These are phyloP conservation scores for Diorhabda carinulata DNA, from an alignment of 1,140 invertebrate genomes.

Conservation along the genomic window DNA sequence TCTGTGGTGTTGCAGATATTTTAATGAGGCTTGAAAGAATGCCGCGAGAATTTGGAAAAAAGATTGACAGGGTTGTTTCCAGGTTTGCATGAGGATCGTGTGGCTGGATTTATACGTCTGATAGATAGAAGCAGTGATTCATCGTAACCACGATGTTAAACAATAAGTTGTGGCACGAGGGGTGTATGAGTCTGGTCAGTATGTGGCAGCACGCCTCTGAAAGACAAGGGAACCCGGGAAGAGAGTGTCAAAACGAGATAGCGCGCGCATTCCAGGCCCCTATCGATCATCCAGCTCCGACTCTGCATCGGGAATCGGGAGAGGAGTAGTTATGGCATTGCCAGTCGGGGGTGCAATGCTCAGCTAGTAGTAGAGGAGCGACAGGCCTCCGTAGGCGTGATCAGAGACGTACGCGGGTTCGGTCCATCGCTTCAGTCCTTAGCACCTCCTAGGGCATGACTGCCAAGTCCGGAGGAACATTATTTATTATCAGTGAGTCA, in stretches of 20 bases:
- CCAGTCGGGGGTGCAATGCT: conserved; percentile 12
- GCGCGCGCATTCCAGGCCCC: neutral
- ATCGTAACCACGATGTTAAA: neutral
- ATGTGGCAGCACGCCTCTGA: neutral
- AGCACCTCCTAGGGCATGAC: conserved; percentile 21
- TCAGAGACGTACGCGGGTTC: neutral
- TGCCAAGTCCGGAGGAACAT: conserved; percentile 15
- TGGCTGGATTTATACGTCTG: neutral
- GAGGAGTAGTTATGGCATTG: neutral
- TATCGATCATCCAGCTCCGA: conserved; percentile 1
- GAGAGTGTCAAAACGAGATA: neutral
- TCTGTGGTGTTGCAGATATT: neutral
- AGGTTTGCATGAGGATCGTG: neutral
- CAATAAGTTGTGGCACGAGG: neutral
- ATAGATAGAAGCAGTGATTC: neutral
- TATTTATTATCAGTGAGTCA: neutral
- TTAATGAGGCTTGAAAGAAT: neutral
- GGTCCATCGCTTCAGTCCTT: conserved; percentile 8
- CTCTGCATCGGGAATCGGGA: neutral
- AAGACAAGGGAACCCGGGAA: neutral
- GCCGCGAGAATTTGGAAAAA: neutral
- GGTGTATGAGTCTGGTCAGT: neutral
- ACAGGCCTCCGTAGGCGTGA: conserved; percentile 8
- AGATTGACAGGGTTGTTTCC: neutral
- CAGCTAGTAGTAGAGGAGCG: conserved; percentile 10